These are phyloP conservation scores for Folsomia manolachei DNA, from an alignment of 2,888 invertebrate genomes.

Conservation along the genomic window DNA sequence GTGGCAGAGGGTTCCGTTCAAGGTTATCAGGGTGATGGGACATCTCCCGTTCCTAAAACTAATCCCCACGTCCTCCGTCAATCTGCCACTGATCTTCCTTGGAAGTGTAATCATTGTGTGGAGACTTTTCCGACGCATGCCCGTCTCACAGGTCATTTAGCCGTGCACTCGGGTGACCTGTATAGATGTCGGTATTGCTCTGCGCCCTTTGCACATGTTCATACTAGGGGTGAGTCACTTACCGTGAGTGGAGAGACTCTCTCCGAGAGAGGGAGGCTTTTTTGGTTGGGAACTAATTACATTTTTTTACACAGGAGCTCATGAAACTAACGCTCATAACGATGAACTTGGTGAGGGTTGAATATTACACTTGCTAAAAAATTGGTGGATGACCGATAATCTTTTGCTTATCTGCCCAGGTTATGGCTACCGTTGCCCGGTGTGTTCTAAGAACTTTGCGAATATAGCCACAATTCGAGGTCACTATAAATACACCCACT, in stretches of 20 bases:
- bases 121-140: not conserved
- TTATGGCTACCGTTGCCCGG: not conserved
- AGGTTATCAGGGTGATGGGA: not conserved
- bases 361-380: no score
- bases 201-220: not conserved
- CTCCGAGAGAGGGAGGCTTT: no score
- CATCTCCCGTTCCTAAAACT: not conserved
- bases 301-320: not conserved
- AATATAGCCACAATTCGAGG: not conserved
- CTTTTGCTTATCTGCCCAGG: not conserved
- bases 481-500: slow-evolving; percentile 4
- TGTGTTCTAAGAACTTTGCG: not conserved
- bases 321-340: not conserved
- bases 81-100: not conserved
- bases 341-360: not conserved
- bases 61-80: not conserved
- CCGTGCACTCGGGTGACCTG: not conserved
- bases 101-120: not conserved
- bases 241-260: no score
- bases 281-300: no score
- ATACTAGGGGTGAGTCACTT: no score
- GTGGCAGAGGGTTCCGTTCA: not conserved
- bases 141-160: not conserved
- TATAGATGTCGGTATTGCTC: not conserved
- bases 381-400: no score